Conservation (phyloP, 1,140 invertebrate species). For the Hycleus phaleratus region DNA sequence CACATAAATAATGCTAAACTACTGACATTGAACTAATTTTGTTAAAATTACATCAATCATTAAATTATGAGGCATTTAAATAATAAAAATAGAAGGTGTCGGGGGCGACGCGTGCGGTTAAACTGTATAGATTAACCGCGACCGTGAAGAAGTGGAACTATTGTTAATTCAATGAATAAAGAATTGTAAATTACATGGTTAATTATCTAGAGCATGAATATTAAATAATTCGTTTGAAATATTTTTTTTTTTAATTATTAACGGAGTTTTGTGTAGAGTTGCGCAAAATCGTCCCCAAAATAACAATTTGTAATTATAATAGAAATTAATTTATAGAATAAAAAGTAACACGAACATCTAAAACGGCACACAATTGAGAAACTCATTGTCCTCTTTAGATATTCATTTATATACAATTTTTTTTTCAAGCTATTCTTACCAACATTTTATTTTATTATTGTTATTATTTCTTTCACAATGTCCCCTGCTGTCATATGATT, state of each 20-base stretch:
- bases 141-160: conserved; percentile 29
- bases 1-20: conserved; percentile 25
- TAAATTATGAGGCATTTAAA: too few relatives aligned
- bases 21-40: conserved; percentile 34
- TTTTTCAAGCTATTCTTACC: too few relatives aligned
- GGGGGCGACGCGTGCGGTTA: conserved; percentile 23
- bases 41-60: conserved; percentile 26
- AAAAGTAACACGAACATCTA: too few relatives aligned
- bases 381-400: too few relatives aligned
- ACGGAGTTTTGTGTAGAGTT: neutral
- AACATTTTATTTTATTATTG: too few relatives aligned
- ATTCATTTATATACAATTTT: too few relatives aligned
- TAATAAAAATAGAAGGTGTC: too few relatives aligned
- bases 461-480: too few relatives aligned
- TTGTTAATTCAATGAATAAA: conserved; percentile 19
- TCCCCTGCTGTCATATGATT: too few relatives aligned
- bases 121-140: conserved; percentile 26
- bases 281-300: neutral
- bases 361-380: too few relatives aligned
- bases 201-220: conserved; percentile 27
- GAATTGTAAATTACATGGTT: conserved; percentile 20
- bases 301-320: neutral
- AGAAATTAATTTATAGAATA: neutral
- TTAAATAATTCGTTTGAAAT: too few relatives aligned
- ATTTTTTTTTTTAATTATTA: neutral